These are phyloP conservation scores for Dufourea novaeangliae DNA, from an alignment of 1,140 invertebrate species.

Conservation along the genomic window DNA sequence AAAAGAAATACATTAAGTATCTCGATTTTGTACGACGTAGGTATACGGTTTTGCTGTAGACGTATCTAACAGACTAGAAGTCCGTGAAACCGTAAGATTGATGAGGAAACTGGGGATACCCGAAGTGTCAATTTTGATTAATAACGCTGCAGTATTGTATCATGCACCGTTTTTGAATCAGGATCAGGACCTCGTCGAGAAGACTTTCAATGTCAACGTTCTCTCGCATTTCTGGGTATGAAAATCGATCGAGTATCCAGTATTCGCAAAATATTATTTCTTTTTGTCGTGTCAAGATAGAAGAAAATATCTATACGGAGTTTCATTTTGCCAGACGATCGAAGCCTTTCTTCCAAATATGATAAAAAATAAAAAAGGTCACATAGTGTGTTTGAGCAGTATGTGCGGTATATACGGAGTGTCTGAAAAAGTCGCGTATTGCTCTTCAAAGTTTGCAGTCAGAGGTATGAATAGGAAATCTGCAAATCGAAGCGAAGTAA, in stretches of 20 bases:
- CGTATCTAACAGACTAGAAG: conserved; percentile 70
- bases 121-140: conserved; percentile 74
- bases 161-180: conserved; percentile 63
- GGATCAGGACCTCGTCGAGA: conserved; percentile 63
- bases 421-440: conserved; percentile 93
- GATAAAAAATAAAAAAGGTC: conserved; percentile 92
- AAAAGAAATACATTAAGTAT: background rate
- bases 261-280: background rate
- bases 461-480: conserved; percentile 84
- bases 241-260: background rate
- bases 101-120: conserved; percentile 70
- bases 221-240: conserved; percentile 74
- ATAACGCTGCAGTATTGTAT: conserved; percentile 72
- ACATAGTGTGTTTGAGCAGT: conserved; percentile 96
- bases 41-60: conserved; percentile 74
- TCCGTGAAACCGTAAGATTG: conserved; percentile 65
- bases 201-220: conserved; percentile 70
- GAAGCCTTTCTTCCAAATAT: conserved; percentile 93
- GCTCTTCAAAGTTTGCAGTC: conserved; percentile 95
- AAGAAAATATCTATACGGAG: background rate
- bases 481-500: background rate
- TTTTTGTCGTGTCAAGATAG: background rate
- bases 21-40: conserved; percentile 45
- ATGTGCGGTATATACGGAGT: conserved; percentile 92
- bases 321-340: conserved; percentile 82